These are phyloP conservation scores for Melanchra persicariae DNA, from an alignment of 2,888 invertebrate genomes.

Conservation along the genomic window DNA sequence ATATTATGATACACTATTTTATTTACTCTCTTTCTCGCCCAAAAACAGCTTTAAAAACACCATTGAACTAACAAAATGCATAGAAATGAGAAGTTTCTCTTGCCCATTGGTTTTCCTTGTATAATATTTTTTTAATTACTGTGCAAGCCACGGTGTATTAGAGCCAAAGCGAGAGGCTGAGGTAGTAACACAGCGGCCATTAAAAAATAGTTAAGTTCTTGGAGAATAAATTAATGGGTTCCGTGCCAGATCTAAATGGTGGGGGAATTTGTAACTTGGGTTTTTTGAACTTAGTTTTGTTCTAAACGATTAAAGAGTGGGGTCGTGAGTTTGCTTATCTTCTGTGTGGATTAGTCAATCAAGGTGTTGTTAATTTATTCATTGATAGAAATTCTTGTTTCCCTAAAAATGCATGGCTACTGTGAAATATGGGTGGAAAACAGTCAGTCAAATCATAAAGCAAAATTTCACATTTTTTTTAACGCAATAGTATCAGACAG, in stretches of 20 bases:
- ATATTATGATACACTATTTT: no score
- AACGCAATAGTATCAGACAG: no score
- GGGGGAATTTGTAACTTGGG: constrained; percentile 10
- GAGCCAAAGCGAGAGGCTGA: constrained; percentile 70
- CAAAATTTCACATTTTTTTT: no score
- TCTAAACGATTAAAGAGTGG: neutral
- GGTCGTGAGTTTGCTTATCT: neutral
- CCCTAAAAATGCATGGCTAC: no score
- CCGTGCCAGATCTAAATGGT: constrained; percentile 53
- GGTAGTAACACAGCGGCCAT: constrained; percentile 70
- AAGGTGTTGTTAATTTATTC: no score
- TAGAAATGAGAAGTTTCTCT: constrained; percentile 44
- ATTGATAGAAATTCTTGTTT: no score
- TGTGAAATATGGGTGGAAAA: no score
- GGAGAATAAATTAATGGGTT: constrained; percentile 65
- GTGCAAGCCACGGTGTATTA: constrained; percentile 70
- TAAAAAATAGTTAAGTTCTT: constrained; percentile 67
- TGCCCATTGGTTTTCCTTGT: constrained; percentile 57
- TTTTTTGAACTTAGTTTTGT: constrained; percentile 22
- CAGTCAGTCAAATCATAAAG: no score
- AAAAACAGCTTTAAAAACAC: neutral
- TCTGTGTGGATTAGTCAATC: no score
- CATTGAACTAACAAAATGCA: constrained; percentile 28
- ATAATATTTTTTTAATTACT: constrained; percentile 75
- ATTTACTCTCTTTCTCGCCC: neutral